Evolutionary conservation across 2,888 invertebrate genomes (phyloP), one percentile per base, ranked within the genome.

Genomic region (Drosophila bunnanda): DNA sequence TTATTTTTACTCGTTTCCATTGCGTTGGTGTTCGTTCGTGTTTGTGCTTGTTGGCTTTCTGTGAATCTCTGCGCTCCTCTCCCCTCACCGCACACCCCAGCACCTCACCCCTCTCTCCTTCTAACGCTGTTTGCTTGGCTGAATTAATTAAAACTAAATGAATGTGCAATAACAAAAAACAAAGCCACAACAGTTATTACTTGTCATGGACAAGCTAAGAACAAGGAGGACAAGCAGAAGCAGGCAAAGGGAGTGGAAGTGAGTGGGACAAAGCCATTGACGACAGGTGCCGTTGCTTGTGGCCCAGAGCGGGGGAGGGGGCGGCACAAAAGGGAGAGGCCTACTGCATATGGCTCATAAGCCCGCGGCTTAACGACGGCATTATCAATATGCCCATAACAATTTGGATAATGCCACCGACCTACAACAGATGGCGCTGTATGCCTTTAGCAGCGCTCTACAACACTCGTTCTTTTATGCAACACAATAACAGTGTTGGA

Each of bases 81-180:
- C 46, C 20, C 28, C 46, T n/a, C 12, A 7, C 10, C 52, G n/a
- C 28, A 25, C 30, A 17, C 22, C 39, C 20, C 25, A 15, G 13
- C 25, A 9, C 17, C 15, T 10, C 41, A 52, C 59, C 46, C 48
- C 38, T 59, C 62, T 60, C 62, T 60, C 39, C 61, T 54, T 77
- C 61, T 71, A 64, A 50, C 64, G 41, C 34, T 64, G 56, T 57
- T 56, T 75, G 46, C 77, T 77, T 77, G 75, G 73, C 67, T 65
- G 77, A 79, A 82, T 87, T 87, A 84, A 82, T 82, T 82, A 88
- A 88, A 85, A 77, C 73, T 68, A 77, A 84, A 82, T 88, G 77
- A 87, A 77, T 77, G 61, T 75, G 70, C 70, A 72, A 65, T 64
- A 75, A 71, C 58, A 76, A 75, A 68, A 68, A 67, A 57, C 44